phyloP scores from a whole-genome alignment of 1,140 invertebrate genomes.

The Heliconius hewitsoni region DNA sequence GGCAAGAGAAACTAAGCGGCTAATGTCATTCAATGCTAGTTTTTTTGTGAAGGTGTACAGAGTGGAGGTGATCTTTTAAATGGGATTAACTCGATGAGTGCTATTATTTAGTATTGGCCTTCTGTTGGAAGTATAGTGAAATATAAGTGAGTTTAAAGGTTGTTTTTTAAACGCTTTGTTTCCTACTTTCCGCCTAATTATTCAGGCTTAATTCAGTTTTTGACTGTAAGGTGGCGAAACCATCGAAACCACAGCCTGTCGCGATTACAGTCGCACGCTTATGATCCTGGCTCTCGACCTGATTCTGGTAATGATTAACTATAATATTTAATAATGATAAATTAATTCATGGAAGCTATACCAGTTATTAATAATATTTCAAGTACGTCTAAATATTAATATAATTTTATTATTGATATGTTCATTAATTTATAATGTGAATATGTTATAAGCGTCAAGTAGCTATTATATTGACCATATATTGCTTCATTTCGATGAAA shows the following conservation, averaged over 20 bases:
- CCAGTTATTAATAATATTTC: no score
- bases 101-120: conserved; percentile 35
- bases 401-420: not conserved
- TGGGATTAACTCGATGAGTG: conserved; percentile 24
- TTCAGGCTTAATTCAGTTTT: no score
- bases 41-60: conserved; percentile 36
- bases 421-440: not conserved
- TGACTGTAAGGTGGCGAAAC: no score
- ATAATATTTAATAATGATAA: no score
- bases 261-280: no score
- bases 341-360: no score
- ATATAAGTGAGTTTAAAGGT: not conserved
- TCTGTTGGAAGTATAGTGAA: not conserved
- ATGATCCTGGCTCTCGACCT: rapidly evolving
- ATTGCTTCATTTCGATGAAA: not conserved
- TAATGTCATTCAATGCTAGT: conserved; percentile 43
- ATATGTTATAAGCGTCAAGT: not conserved
- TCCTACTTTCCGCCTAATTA: not conserved
- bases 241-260: no score
- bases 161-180: not conserved
- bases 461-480: not conserved
- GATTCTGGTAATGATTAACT: no score
- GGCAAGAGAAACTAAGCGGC: conserved; percentile 61
- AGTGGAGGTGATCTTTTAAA: conserved; percentile 29
- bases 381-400: not conserved